Evolutionary conservation across 2,888 invertebrate genomes (phyloP).

Genomic region (Petrolisthes cinctipes): DNA sequence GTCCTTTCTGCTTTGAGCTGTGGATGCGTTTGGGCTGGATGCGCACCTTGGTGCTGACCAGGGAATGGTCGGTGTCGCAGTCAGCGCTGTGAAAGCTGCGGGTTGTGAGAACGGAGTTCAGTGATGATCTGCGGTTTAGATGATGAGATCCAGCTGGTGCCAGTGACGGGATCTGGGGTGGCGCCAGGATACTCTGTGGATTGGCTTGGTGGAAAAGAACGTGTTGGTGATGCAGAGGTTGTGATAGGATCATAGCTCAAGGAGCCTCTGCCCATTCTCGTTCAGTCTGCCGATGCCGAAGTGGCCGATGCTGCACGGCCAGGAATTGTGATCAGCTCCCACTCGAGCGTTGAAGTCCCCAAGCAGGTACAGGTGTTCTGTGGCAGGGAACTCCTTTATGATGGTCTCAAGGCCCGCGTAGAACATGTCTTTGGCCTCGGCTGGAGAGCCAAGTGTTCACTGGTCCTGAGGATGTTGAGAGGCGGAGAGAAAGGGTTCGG

Average conservation of each 20-base stretch:
- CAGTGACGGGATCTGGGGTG: constrained; percentile 24
- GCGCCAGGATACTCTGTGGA: constrained; percentile 10
- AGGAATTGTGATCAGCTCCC: not conserved
- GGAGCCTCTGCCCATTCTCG: not conserved
- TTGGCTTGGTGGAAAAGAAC: not conserved
- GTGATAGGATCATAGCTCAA: not conserved
- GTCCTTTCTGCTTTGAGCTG: not conserved
- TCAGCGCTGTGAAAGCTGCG: constrained; percentile 19
- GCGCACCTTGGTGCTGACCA: constrained; percentile 16
- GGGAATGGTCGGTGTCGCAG: constrained; percentile 36
- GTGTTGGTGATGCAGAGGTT: constrained; percentile 1
- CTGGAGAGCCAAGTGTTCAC: not conserved
- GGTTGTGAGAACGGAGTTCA: not conserved
- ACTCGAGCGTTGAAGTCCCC: not conserved
- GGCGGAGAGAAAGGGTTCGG: not conserved
- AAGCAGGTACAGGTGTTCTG: not conserved
- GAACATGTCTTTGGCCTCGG: not conserved
- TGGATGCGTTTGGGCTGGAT: constrained; percentile 4
- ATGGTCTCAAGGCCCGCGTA: not conserved
- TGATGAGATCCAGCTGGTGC: constrained; percentile 18
- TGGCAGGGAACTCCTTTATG: not conserved
- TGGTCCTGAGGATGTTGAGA: not conserved
- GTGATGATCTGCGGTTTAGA: not conserved
- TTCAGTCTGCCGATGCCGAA: constrained; percentile 8
- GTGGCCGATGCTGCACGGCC: not conserved